These are phyloP conservation scores for Stigmatopora argus DNA, from an alignment of 2,113 vertebrate genomes.

Conservation along the genomic window DNA sequence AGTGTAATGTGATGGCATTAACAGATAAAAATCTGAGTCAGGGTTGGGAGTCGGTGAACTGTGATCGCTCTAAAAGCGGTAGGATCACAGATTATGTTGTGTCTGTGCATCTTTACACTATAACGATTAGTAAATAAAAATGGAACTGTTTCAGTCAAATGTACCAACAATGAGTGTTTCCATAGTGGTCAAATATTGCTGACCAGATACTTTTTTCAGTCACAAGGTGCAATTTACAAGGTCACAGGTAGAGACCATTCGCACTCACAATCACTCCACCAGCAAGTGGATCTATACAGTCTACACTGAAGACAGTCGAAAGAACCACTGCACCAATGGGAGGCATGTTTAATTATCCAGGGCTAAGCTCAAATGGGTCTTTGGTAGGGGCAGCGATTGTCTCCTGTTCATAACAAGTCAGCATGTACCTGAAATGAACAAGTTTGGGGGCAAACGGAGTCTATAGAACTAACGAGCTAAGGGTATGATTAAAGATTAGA, in stretches of 20 bases:
- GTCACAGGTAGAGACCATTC: not conserved
- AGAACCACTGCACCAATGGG: no score
- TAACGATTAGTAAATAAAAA: not conserved
- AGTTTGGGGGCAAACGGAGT: no score
- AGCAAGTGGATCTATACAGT: no score
- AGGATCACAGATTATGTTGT: conserved; percentile 60
- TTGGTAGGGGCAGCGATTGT: no score
- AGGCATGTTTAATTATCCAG: no score
- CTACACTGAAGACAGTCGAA: no score
- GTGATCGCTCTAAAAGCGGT: conserved; percentile 63
- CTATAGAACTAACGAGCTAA: no score
- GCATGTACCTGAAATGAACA: no score
- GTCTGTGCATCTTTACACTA: conserved; percentile 8
- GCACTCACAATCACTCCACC: no score
- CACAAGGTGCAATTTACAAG: not conserved
- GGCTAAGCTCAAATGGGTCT: no score
- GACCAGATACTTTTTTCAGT: not conserved
- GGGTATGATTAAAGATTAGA: no score
- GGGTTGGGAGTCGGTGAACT: conserved; percentile 51
- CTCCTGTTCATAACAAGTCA: no score
- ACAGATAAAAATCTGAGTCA: conserved; percentile 66
- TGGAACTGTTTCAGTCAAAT: not conserved
- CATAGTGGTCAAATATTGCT: not conserved
- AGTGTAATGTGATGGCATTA: conserved; percentile 68
- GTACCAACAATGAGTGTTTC: not conserved